Evolutionary conservation across 2,113 vertebrate species (phyloP).

Genomic region (Hippocampus comes): DNA sequence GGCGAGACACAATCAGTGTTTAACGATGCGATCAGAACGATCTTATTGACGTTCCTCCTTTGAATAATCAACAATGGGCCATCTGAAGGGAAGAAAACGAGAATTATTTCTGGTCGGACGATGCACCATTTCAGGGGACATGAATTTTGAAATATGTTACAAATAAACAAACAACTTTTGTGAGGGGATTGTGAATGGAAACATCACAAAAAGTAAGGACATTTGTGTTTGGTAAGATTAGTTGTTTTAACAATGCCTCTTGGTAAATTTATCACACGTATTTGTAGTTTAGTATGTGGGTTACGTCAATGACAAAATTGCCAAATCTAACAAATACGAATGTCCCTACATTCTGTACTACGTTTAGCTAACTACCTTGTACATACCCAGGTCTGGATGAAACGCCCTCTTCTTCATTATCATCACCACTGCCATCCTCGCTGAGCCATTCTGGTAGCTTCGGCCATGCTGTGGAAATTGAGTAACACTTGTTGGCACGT

Average conservation of each 20-base stretch:
- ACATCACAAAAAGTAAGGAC: no score
- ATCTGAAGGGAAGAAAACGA: neutral
- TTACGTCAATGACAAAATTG: no score
- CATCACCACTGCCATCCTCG: neutral
- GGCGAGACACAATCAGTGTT: constrained; percentile 12
- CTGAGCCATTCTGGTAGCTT: neutral
- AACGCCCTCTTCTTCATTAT: constrained; percentile 4
- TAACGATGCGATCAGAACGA: neutral
- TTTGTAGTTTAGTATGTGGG: no score
- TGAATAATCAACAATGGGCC: neutral
- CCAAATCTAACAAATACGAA: neutral
- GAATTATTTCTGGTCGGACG: neutral
- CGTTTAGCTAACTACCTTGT: neutral
- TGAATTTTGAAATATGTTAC: neutral
- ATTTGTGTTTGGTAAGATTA: no score
- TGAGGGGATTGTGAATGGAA: no score
- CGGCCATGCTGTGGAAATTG: neutral
- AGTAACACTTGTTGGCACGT: neutral
- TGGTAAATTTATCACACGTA: no score
- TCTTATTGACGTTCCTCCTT: neutral
- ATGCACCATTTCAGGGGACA: neutral
- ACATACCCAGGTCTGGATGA: neutral
- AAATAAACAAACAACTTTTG: no score
- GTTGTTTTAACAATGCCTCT: no score
- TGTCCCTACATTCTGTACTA: neutral